phyloP scores from a whole-genome alignment of 2,113 vertebrate genomes.

The Cephalopholis sonnerati region DNA sequence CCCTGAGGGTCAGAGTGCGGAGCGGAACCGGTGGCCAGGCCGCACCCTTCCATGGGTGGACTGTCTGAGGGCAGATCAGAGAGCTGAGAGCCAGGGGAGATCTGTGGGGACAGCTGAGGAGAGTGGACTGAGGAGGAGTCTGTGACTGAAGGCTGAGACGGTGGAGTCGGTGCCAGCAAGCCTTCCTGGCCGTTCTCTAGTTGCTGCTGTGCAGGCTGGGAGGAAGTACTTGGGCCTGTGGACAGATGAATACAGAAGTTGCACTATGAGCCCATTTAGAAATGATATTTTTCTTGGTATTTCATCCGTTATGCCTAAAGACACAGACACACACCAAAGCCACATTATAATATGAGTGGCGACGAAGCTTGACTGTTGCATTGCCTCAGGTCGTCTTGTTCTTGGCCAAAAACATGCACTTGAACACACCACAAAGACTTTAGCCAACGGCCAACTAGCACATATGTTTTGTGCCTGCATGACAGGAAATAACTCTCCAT shows the following conservation, averaged over 20 bases:
- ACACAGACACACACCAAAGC: too few relatives aligned
- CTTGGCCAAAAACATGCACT: too few relatives aligned
- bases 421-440: too few relatives aligned
- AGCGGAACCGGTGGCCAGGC: conserved; percentile 28
- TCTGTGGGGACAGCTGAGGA: conserved; percentile 65
- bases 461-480: too few relatives aligned
- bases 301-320: not conserved
- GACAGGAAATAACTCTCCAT: too few relatives aligned
- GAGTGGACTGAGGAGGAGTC: conserved; percentile 65
- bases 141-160: conserved; percentile 60
- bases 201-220: conserved; percentile 64
- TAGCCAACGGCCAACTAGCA: too few relatives aligned
- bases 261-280: not conserved
- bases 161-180: conserved; percentile 64
- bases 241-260: not conserved
- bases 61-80: conserved; percentile 77
- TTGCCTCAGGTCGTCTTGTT: too few relatives aligned
- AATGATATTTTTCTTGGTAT: not conserved
- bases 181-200: conserved; percentile 70
- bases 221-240: conserved; percentile 67
- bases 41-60: conserved; percentile 77
- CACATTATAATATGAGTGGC: too few relatives aligned
- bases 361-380: too few relatives aligned
- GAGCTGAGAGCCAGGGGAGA: conserved; percentile 80
- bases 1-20: conserved; percentile 45